Evolutionary conservation across 2,797 vertebrate species (phyloP).

Genomic region (Diplodus puntazzo): DNA sequence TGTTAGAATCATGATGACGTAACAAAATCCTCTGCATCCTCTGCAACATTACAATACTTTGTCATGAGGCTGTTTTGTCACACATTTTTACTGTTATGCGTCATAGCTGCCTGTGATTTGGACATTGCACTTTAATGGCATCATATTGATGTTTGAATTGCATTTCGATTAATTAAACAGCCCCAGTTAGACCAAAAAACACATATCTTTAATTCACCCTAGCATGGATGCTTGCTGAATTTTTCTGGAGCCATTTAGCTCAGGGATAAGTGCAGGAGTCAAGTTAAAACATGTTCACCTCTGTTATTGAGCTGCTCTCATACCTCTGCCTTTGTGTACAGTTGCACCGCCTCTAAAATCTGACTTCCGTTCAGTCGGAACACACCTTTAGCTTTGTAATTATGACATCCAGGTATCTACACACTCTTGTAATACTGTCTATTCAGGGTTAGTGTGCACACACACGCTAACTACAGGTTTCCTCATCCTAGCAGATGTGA

Average conservation of each 20-base stretch:
- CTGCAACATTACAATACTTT: no score
- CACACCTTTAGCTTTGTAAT: constrained; percentile 15
- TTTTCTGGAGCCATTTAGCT: background rate
- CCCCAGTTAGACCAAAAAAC: background rate
- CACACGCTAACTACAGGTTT: background rate
- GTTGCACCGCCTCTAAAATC: background rate
- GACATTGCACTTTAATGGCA: no score
- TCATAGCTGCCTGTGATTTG: no score
- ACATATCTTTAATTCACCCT: background rate
- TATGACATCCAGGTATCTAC: constrained; percentile 22
- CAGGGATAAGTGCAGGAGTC: background rate
- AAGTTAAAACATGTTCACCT: constrained; percentile 20
- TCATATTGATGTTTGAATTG: no score
- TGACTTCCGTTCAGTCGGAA: background rate
- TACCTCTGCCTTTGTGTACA: background rate
- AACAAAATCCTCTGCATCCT: no score
- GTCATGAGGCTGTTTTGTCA: no score
- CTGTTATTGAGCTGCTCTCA: background rate
- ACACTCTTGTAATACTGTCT: background rate
- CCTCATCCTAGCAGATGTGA: background rate
- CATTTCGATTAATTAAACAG: no score
- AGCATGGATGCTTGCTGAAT: background rate
- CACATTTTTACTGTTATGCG: no score
- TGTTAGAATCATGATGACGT: no score
- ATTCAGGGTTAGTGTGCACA: background rate